Evolutionary conservation across 2,888 invertebrate species (phyloP), one percentile per base, ranked within the genome.

Genomic region (Sesia bembeciformis): DNA sequence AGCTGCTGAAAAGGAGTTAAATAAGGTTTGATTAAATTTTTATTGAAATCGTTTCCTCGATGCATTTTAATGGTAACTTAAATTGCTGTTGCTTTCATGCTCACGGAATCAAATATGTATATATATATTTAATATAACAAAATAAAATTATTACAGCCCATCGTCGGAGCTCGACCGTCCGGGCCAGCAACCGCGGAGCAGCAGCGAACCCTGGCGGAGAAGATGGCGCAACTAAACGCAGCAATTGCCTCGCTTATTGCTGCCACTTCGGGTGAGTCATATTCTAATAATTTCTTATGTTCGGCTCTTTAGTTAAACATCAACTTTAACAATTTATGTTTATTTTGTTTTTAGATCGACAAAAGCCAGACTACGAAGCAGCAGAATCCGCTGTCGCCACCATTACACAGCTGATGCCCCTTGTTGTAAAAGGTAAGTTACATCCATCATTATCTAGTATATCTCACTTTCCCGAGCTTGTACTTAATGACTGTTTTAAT

Each of bases 141-240:
- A 23, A 23, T 23, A 23, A 23, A 23, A 23, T 23, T 46, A 8
- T 46, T 46, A 46, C 46, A 46, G 46, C 46, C 46, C n/a, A 23
- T 46, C 46, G n/a, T 46, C 46, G 46, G 46, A 8, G 23, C 7
- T 8, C n/a, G 23, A 46, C 8, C n/a, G 4, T 8, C 46, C 23
- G 46, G 46, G n/a, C 46, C 46, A 46, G 5, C 46, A 46, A 5
- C 8, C 7, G 46, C n/a, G 8, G 46, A 46, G 46, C 4, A 38
- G 23, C 39, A 50, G 50, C 39, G 39, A 3, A 5, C 38, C 4
- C 38, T 50, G 23, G 57, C 75, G 3, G 60, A 71, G 7, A 67
- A 63, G 40, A 42, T 84, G 46, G 75, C 76, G 0, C 71, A 67
- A 40, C 65, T 82, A 5, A 82, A 83, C 57, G 83, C 79, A 0